A percentile compares a stretch with the other conserved stretches of the same genome.
phyloP scores from a whole-genome alignment of 2,888 invertebrate species.

The Papilio gigon region DNA sequence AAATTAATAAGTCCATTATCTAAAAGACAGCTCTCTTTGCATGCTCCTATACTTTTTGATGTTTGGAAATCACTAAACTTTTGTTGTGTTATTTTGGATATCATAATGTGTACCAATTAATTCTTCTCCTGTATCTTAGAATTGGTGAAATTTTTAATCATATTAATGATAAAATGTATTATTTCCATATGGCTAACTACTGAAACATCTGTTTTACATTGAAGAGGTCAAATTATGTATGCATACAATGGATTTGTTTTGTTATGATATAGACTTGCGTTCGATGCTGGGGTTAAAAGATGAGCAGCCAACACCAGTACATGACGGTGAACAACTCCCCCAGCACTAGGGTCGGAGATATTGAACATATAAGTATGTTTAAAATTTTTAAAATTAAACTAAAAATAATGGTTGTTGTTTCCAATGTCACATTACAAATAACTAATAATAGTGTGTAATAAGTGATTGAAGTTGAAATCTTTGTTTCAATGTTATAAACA shows the following conservation, averaged over 20 bases:
- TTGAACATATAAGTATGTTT: conserved; percentile 81
- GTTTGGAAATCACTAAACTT: background rate
- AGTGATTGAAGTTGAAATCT: no score
- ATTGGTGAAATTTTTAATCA: no score
- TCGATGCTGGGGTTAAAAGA: conserved; percentile 46
- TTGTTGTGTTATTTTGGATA: background rate
- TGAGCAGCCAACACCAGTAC: conserved; percentile 81
- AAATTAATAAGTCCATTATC: background rate
- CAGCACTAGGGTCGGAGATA: conserved; percentile 80
- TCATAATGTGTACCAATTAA: no score
- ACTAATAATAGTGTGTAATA: no score
- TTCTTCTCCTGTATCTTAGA: no score
- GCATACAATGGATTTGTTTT: background rate
- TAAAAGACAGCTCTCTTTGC: background rate
- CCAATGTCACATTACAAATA: no score
- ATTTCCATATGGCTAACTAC: no score
- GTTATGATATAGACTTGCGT: conserved; percentile 7
- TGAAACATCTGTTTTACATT: background rate
- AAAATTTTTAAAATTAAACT: background rate
- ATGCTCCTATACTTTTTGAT: background rate
- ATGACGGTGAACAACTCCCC: conserved; percentile 77
- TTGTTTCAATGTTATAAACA: background rate
- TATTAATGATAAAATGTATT: no score
- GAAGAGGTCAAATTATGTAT: no score
- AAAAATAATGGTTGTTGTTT: no score